Conservation (phyloP, 2,797 vertebrate genomes). For the Poeciliopsis presidionis region DNA sequence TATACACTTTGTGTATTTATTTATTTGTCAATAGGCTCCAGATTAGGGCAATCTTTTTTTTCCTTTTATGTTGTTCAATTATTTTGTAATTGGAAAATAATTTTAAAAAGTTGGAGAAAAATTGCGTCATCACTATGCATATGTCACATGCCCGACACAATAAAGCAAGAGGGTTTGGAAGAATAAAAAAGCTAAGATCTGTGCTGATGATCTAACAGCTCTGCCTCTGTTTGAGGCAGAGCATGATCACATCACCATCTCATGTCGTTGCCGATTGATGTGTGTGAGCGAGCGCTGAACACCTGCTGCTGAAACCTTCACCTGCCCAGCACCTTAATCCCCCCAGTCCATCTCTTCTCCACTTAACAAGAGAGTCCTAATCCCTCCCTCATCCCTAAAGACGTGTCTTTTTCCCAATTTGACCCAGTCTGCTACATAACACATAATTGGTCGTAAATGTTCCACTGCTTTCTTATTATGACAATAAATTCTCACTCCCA, state of each 20-base stretch:
- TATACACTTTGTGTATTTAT: neutral
- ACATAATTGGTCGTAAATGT: conserved; percentile 27
- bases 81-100: neutral
- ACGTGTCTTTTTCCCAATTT: neutral
- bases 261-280: neutral
- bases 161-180: neutral
- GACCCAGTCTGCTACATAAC: neutral
- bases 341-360: neutral
- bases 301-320: conserved; percentile 45
- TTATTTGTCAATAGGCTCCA: neutral
- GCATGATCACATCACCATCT: neutral
- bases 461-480: conserved; percentile 23
- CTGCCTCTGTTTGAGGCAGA: neutral
- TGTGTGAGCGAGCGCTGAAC: conserved; percentile 14
- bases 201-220: neutral
- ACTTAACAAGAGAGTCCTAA: neutral
- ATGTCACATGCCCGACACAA: neutral
- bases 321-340: conserved; percentile 25
- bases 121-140: neutral
- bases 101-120: neutral
- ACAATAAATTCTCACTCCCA: conserved; percentile 39
- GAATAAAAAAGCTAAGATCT: neutral
- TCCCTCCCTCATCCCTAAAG: neutral
- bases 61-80: neutral
- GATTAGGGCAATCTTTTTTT: neutral